Evolutionary conservation across 1,140 invertebrate genomes (phyloP).

Genomic region (Drosophila navojoa): DNA sequence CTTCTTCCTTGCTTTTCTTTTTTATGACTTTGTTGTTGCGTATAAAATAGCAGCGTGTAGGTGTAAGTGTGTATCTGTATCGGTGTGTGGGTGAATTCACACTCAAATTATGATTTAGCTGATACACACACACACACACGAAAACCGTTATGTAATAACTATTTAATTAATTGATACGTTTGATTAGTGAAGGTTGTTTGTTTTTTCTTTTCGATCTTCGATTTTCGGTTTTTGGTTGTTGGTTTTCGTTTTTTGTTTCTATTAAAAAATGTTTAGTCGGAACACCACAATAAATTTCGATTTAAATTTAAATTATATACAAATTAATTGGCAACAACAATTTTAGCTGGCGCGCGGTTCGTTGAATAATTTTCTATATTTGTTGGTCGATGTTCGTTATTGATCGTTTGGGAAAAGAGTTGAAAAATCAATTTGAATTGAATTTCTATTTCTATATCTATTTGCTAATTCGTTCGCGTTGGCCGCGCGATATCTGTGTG

Average conservation of each 20-base stretch:
- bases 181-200: conserved; percentile 21
- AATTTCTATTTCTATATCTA: conserved; percentile 56
- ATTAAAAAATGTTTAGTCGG: conserved; percentile 16
- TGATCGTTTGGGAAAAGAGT: conserved; percentile 24
- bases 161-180: conserved; percentile 57
- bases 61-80: neutral
- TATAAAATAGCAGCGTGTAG: conserved; percentile 55
- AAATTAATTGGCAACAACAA: conserved; percentile 26
- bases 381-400: conserved; percentile 26
- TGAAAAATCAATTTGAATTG: conserved; percentile 23
- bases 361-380: conserved; percentile 13
- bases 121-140: conserved; percentile 11
- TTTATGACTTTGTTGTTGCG: conserved; percentile 28
- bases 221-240: too few species aligned
- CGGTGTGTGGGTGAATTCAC: conserved; percentile 14
- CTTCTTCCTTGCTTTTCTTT: conserved; percentile 23
- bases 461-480: conserved; percentile 77
- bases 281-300: conserved; percentile 47
- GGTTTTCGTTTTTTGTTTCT: too few species aligned
- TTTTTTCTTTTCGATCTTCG: too few species aligned
- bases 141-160: conserved; percentile 20
- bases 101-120: conserved; percentile 8
- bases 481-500: conserved; percentile 75
- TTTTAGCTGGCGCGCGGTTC: conserved; percentile 48
- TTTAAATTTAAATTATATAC: conserved; percentile 19